Percentiles rank a stretch among this genome's conserved stretches.
These are phyloP conservation scores for Lithophane semibrunnea DNA, from an alignment of 2,888 invertebrate species.

Conservation along the genomic window DNA sequence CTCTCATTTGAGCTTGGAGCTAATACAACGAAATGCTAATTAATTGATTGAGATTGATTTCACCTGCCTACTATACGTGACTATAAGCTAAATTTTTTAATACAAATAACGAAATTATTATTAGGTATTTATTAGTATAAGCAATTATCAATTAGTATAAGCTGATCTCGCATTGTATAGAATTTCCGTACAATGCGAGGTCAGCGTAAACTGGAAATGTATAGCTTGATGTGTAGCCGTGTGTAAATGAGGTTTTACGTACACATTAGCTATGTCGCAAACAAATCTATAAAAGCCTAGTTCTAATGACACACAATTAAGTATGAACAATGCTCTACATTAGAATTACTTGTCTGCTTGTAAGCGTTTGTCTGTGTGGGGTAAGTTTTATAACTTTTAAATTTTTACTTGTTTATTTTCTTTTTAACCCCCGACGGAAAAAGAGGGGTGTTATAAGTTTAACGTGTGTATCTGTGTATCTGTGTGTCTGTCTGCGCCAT, in stretches of 20 bases:
- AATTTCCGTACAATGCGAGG: too few relatives aligned
- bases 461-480: too few relatives aligned
- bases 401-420: background rate
- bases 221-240: too few relatives aligned
- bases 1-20: background rate
- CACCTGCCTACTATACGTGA: conserved; percentile 67
- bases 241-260: conserved; percentile 5
- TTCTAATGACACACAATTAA: conserved; percentile 17
- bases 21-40: background rate
- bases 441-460: too few relatives aligned
- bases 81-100: conserved; percentile 52
- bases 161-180: too few relatives aligned
- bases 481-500: too few relatives aligned
- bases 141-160: too few relatives aligned
- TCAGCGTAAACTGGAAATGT: too few relatives aligned
- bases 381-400: conserved; percentile 64
- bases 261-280: background rate
- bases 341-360: conserved; percentile 54
- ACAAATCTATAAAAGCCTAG: conserved; percentile 35
- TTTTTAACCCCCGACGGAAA: too few relatives aligned
- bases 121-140: too few relatives aligned
- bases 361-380: conserved; percentile 64
- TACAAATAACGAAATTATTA: conserved; percentile 63
- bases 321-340: conserved; percentile 52
- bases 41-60: conserved; percentile 1